Evolutionary conservation across 2,888 invertebrate genomes (phyloP).

Genomic region (Sminthurides aquaticus): DNA sequence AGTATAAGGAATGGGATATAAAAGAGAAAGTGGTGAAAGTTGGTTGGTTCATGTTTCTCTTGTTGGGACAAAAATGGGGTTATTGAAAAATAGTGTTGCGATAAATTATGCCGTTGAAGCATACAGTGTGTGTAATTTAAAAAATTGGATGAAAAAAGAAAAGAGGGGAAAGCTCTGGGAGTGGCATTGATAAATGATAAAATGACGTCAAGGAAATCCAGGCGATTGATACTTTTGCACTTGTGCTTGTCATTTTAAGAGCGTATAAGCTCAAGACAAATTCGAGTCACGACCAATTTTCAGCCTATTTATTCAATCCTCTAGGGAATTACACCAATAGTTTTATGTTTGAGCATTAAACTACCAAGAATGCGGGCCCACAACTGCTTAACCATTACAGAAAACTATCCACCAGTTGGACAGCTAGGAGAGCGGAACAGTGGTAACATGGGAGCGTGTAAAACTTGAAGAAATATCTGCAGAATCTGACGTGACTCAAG

Average conservation of each 20-base stretch:
- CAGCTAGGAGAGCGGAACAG: no score
- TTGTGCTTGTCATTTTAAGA: conserved; percentile 2
- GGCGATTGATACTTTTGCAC: conserved; percentile 4
- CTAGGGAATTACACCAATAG: neutral
- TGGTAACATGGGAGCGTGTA: no score
- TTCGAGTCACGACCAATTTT: neutral
- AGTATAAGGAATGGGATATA: no score
- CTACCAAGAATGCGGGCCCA: no score
- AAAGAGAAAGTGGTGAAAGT: conserved; percentile 3
- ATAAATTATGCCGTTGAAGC: conserved; percentile 3
- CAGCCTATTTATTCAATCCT: neutral
- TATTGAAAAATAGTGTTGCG: conserved; percentile 4
- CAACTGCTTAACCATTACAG: no score
- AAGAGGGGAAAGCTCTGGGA: neutral
- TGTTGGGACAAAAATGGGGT: conserved; percentile 6
- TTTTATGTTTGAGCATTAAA: neutral
- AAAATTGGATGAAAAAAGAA: conserved; percentile 1
- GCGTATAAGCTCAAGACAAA: conserved; percentile 3
- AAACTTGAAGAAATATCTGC: no score
- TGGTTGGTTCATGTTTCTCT: neutral
- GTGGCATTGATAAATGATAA: conserved; percentile 1
- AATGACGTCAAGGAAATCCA: conserved; percentile 1
- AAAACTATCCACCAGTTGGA: no score
- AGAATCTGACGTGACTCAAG: no score
- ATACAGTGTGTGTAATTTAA: conserved; percentile 2